phyloP scores from a whole-genome alignment of 2,113 vertebrate species.

The Noturus placidus region DNA sequence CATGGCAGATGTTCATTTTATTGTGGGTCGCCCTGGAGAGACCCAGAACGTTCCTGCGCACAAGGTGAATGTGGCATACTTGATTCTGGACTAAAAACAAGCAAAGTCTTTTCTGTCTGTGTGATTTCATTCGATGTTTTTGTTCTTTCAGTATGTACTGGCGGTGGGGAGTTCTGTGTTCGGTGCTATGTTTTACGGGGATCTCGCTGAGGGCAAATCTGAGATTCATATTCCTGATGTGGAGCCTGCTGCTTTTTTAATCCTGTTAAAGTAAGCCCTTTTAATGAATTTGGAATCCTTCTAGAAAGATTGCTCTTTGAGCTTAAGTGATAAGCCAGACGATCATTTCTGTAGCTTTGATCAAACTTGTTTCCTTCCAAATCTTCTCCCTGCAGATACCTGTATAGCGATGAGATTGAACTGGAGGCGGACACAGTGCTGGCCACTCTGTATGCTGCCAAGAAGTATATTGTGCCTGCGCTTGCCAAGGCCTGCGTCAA shows the following conservation, averaged over 20 bases:
- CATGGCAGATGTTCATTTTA: conserved; percentile 93
- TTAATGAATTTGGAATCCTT: background rate
- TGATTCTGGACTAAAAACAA: background rate
- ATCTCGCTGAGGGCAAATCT: conserved; percentile 88
- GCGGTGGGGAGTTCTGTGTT: conserved; percentile 95
- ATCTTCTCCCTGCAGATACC: conserved; percentile 74
- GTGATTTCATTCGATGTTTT: background rate
- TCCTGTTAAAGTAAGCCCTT: conserved; percentile 85
- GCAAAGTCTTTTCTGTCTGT: background rate
- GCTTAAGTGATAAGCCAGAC: background rate
- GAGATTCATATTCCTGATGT: conserved; percentile 96
- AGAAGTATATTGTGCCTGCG: conserved; percentile 93
- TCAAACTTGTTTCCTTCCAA: background rate
- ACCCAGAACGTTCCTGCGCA: conserved; percentile 88
- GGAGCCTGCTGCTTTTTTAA: conserved; percentile 91
- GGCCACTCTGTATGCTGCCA: conserved; percentile 90
- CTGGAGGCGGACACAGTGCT: conserved; percentile 93
- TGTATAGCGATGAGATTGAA: conserved; percentile 95
- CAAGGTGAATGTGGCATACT: conserved; percentile 74
- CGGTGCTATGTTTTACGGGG: conserved; percentile 96
- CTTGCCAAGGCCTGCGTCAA: conserved; percentile 89
- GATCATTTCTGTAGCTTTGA: background rate
- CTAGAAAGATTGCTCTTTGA: background rate
- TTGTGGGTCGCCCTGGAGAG: conserved; percentile 85
- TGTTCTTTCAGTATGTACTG: conserved; percentile 84